Evolutionary conservation across 30 jellyfish, hydroid and myxozoan species (phyloP), one percentile per base, ranked within the genome.

Genomic region (Phacellophora camtschatica): DNA sequence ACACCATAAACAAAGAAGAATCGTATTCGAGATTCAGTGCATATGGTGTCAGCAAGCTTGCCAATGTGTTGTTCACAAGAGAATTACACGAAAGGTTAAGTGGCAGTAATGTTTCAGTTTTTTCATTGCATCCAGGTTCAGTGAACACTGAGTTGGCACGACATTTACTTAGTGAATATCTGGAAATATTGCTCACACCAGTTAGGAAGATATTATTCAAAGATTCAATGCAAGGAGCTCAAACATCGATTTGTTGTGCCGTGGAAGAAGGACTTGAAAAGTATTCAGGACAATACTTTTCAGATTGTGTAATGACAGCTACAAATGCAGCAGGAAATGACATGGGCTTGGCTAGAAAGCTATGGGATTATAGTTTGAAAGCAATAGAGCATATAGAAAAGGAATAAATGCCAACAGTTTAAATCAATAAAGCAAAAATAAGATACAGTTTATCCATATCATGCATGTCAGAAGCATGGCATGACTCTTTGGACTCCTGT

Each of bases 351-450:
- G 97, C 96, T 8, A 78, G 62, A 30, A 57, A 88, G 55, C 57
- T 88, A 10, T 88, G 97, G 97, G 95, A 88, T n/a, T 16, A 68
- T 15, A 88, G 97, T 74, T 88, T 54, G 34, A 71, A 81, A 16
- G 57, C 73, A 41, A 64, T 88, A 25, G 18, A 71, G 28, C 45
- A 66, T 16, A 42, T 28, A 65, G 23, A 45, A 45, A 46, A 3
- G n/a, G 61, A 3, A 46, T 2, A 7, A 9, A 13, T 46, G n/a
- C 20, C 4, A 46, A 1, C 24, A 9, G n/a, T n/a, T n/a, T n/a
- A n/a, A n/a, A n/a, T n/a, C n/a, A n/a, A n/a, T n/a, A n/a, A n/a
- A n/a, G n/a, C n/a, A n/a, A n/a, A n/a, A n/a, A n/a, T n/a, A n/a
- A n/a, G n/a, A n/a, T n/a, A n/a, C n/a, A n/a, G n/a, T n/a, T n/a